A percentile compares a stretch with the other conserved stretches of the same genome.
Conservation (phyloP, 2,888 invertebrate species). For the Agonum fuliginosum region DNA sequence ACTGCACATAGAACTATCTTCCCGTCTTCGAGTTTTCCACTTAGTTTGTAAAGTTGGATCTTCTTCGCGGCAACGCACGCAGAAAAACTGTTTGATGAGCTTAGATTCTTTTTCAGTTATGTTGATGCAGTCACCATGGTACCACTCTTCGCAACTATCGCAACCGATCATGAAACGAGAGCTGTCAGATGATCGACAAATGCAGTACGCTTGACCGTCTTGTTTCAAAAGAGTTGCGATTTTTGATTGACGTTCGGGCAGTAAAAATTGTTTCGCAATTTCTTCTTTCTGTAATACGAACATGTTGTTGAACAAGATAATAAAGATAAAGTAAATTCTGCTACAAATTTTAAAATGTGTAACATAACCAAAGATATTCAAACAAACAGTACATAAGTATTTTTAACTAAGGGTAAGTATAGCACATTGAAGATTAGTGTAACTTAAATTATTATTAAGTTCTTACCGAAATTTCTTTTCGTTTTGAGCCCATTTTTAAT, state of each 20-base stretch:
- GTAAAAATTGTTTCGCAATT: slow-evolving; percentile 90
- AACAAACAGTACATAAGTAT: no score
- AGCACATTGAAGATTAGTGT: neutral
- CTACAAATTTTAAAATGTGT: neutral
- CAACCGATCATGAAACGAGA: slow-evolving; percentile 98
- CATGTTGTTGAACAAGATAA: slow-evolving; percentile 22
- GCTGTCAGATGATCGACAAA: slow-evolving; percentile 94
- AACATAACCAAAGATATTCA: slow-evolving; percentile 10
- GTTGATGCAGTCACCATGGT: slow-evolving; percentile 97
- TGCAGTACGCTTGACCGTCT: slow-evolving; percentile 95
- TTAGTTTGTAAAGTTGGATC: slow-evolving; percentile 84
- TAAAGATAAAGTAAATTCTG: neutral
- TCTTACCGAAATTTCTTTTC: slow-evolving; percentile 54
- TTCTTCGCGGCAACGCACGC: slow-evolving; percentile 88
- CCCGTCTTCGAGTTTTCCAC: slow-evolving; percentile 69
- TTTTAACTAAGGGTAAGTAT: no score
- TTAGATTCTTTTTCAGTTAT: slow-evolving; percentile 95
- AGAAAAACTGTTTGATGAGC: slow-evolving; percentile 94
- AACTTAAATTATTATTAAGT: neutral
- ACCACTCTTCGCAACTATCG: slow-evolving; percentile 99
- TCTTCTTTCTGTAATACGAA: slow-evolving; percentile 83
- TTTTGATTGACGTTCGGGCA: slow-evolving; percentile 93
- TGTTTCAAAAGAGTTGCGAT: slow-evolving; percentile 91
- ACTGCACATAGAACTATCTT: slow-evolving; percentile 65
- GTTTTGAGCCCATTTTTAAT: slow-evolving; percentile 45